These are phyloP conservation scores for Corythoichthys haematopterus DNA, from an alignment of 2,113 vertebrate species.

Conservation along the genomic window DNA sequence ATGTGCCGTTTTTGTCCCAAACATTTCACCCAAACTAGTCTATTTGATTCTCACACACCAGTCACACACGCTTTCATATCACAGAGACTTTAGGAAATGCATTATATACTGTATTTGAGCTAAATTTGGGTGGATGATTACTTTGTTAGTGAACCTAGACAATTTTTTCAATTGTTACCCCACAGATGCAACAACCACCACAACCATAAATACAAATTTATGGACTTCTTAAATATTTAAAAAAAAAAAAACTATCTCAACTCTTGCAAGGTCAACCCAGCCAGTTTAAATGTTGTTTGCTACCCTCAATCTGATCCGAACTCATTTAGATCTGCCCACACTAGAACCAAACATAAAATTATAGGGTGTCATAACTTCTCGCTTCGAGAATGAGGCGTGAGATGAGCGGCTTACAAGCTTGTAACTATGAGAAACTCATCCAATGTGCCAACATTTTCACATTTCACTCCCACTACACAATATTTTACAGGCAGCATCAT, in stretches of 20 bases:
- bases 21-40: too few species aligned
- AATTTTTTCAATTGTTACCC: too few species aligned
- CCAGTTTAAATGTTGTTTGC: not conserved
- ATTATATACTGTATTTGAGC: too few species aligned
- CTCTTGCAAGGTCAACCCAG: not conserved
- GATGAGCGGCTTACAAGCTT: slow-evolving; percentile 22
- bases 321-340: not conserved
- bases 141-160: too few species aligned
- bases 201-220: not conserved
- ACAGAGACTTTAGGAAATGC: too few species aligned
- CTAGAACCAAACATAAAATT: not conserved
- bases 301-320: not conserved
- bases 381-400: slow-evolving; percentile 20
- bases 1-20: not conserved
- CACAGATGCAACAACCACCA: too few species aligned
- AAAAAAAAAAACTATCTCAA: not conserved
- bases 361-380: slow-evolving; percentile 20
- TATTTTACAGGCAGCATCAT: slow-evolving; percentile 16
- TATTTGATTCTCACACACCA: too few species aligned
- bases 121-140: too few species aligned
- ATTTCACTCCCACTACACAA: slow-evolving; percentile 13
- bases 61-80: too few species aligned
- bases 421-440: slow-evolving; percentile 31
- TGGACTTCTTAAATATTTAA: not conserved
- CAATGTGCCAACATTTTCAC: slow-evolving; percentile 27